Conservation (phyloP, 2,113 vertebrate species). For the Struthidea cinerea region DNA sequence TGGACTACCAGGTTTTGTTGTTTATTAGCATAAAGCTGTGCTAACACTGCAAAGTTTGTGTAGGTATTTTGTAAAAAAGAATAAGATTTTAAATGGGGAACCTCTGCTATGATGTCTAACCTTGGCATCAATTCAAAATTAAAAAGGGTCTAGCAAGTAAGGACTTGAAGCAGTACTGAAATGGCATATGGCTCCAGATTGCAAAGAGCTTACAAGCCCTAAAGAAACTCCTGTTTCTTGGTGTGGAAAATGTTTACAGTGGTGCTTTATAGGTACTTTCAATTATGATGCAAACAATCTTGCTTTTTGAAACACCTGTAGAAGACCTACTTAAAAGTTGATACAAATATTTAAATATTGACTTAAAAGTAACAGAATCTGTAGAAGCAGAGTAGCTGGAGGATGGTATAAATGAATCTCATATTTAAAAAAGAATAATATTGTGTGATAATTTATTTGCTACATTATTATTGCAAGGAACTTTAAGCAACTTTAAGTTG, state of each 20-base stretch:
- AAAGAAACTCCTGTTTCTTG: constrained; percentile 39
- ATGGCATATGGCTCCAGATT: constrained; percentile 57
- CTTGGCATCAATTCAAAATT: constrained; percentile 36
- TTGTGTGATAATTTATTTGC: background rate
- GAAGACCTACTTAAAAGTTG: background rate
- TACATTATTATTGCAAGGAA: background rate
- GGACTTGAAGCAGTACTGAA: constrained; percentile 25
- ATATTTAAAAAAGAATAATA: background rate
- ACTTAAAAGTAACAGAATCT: background rate
- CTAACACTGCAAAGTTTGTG: background rate
- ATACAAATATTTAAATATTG: background rate
- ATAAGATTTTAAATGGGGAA: background rate
- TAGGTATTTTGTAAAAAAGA: background rate
- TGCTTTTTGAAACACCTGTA: constrained; percentile 8
- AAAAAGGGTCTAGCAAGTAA: constrained; percentile 20
- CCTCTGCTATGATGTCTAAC: constrained; percentile 30
- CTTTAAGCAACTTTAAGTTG: background rate
- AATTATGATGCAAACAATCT: background rate
- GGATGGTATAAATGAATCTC: background rate
- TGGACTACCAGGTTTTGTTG: background rate
- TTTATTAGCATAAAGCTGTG: background rate
- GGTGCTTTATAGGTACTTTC: constrained; percentile 43
- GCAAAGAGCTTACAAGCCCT: constrained; percentile 29
- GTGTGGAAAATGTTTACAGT: constrained; percentile 42
- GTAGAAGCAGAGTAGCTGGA: background rate